Percentiles rank a stretch among this genome's conserved stretches.
Evolutionary conservation across 1,140 invertebrate species (phyloP).

Genomic region (Acromyrmex charruanus): DNA sequence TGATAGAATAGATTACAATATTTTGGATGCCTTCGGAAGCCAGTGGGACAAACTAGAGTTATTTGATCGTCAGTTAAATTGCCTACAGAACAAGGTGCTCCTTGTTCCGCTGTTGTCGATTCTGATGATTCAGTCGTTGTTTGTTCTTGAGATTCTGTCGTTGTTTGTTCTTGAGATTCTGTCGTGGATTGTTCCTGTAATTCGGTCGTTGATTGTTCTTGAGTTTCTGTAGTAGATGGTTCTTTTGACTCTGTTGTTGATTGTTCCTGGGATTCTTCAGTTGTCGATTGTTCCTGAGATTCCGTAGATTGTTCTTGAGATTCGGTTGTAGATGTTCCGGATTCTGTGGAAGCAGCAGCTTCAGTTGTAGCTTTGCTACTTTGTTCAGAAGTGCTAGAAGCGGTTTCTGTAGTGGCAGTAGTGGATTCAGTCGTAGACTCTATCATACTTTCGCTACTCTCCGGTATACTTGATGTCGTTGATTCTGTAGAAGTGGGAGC

Average conservation of each 20-base stretch:
- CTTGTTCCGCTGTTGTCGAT: slow-evolving; percentile 43
- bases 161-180: slow-evolving; percentile 19
- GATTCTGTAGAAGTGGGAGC: slow-evolving; percentile 76
- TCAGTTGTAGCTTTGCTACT: slow-evolving; percentile 53
- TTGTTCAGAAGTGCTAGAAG: slow-evolving; percentile 51
- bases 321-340: slow-evolving; percentile 50
- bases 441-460: slow-evolving; percentile 23
- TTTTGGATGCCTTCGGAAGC: slow-evolving; percentile 93
- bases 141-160: slow-evolving; percentile 40
- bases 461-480: slow-evolving; percentile 66
- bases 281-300: slow-evolving; percentile 37
- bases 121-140: slow-evolving; percentile 40
- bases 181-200: slow-evolving; percentile 33
- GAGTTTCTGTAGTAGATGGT: slow-evolving; percentile 29
- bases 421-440: slow-evolving; percentile 64
- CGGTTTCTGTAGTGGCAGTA: slow-evolving; percentile 13
- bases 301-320: slow-evolving; percentile 37
- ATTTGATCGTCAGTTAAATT: slow-evolving; percentile 89
- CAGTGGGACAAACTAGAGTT: slow-evolving; percentile 92
- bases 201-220: slow-evolving; percentile 40
- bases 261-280: slow-evolving; percentile 16
- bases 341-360: slow-evolving; percentile 8
- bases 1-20: slow-evolving; percentile 95
- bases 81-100: slow-evolving; percentile 77
- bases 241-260: slow-evolving; percentile 21